A percentile compares a stretch with the other conserved stretches of the same genome.
Conservation (phyloP, 2,797 vertebrate genomes). For the Podargus strigoides region DNA sequence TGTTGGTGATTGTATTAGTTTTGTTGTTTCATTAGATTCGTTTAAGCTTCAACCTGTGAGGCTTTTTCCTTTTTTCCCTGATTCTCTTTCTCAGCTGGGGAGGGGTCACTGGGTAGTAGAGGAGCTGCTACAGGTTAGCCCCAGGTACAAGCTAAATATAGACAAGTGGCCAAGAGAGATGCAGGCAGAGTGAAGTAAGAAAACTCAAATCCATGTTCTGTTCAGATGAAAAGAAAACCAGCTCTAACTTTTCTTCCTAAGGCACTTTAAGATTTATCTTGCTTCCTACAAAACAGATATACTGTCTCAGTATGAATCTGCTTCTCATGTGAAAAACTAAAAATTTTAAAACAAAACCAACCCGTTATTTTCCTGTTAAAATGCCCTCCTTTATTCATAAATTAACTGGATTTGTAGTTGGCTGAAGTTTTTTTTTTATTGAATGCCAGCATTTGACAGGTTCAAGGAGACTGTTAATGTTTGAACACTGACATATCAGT, state of each 20-base stretch:
- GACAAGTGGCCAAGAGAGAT: background rate
- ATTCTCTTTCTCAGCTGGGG: too few relatives aligned
- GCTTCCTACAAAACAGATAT: background rate
- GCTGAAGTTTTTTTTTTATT: background rate
- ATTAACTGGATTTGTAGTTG: background rate
- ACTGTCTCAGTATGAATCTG: background rate
- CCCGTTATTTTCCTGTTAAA: background rate
- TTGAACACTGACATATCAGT: background rate
- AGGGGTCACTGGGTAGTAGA: too few relatives aligned
- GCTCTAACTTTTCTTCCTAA: background rate
- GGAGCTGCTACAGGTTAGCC: too few relatives aligned
- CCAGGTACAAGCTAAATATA: too few relatives aligned
- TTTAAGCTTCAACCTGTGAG: too few relatives aligned
- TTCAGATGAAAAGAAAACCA: background rate
- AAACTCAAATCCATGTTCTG: background rate
- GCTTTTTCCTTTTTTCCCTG: too few relatives aligned
- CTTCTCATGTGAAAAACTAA: background rate
- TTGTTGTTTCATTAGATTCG: too few relatives aligned
- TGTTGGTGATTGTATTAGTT: too few relatives aligned
- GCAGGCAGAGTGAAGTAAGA: background rate
- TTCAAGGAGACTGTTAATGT: background rate
- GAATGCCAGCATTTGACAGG: background rate
- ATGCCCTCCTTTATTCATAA: background rate
- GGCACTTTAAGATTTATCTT: background rate
- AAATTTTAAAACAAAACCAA: background rate